Evolutionary conservation across 2,113 vertebrate species (phyloP).

Genomic region (Capreolus pygargus): DNA sequence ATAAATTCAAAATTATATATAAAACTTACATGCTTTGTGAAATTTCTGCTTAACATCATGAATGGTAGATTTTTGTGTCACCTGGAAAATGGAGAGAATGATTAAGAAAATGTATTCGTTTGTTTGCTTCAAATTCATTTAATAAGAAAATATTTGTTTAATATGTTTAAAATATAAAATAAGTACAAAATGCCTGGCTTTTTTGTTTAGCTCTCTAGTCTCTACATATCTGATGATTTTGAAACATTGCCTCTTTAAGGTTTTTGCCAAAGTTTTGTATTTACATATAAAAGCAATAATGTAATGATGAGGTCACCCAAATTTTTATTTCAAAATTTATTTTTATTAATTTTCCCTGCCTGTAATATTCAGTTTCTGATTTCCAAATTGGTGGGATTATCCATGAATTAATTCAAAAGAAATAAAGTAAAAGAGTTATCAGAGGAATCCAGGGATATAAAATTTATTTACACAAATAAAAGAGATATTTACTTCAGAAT

Average conservation of each 20-base stretch:
- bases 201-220: not conserved
- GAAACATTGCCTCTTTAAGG: not conserved
- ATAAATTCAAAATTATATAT: not conserved
- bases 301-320: not conserved
- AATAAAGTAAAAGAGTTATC: not conserved
- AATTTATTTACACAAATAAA: not conserved
- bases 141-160: not conserved
- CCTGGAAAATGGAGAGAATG: constrained; percentile 73
- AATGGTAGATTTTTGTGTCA: constrained; percentile 83
- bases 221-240: not conserved
- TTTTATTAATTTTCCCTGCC: not conserved
- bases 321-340: not conserved
- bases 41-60: constrained; percentile 87
- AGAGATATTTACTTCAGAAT: not conserved
- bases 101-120: not conserved
- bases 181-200: not conserved
- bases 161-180: not conserved
- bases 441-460: not conserved
- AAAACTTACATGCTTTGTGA: constrained; percentile 85
- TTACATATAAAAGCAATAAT: not conserved
- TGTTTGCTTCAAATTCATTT: not conserved
- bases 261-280: not conserved
- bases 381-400: not conserved
- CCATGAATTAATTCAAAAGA: not conserved
- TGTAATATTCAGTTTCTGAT: not conserved